These are phyloP conservation scores for Adelosebastes latens DNA, from an alignment of 2,797 vertebrate genomes.

Conservation along the genomic window DNA sequence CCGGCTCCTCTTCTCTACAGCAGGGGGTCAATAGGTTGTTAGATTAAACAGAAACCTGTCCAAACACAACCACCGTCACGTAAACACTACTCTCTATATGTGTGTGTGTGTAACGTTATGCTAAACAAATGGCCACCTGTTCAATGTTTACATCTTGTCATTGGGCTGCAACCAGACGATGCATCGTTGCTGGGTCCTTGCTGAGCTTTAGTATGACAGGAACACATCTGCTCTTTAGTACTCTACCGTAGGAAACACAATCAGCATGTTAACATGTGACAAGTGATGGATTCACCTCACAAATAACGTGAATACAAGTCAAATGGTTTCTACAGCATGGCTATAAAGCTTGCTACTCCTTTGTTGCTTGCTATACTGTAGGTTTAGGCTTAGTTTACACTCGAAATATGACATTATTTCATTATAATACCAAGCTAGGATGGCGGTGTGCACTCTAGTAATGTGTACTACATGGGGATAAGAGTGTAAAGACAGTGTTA, in stretches of 20 bases:
- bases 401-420: background rate
- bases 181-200: background rate
- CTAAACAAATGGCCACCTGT: slow-evolving; percentile 71
- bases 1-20: background rate
- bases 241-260: background rate
- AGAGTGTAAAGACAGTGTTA: background rate
- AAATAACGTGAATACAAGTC: background rate
- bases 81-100: background rate
- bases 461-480: background rate
- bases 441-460: background rate
- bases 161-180: slow-evolving; percentile 13
- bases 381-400: background rate
- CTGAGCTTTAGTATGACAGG: background rate
- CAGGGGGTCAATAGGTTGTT: background rate
- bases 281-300: background rate
- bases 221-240: background rate
- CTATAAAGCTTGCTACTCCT: background rate
- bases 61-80: background rate
- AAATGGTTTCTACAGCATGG: background rate
- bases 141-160: slow-evolving; percentile 72
- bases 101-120: background rate
- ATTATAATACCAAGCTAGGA: background rate
- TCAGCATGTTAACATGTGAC: background rate
- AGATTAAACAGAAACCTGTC: background rate
- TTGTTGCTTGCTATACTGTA: background rate